Evolutionary conservation across 2,113 vertebrate genomes (phyloP).

Genomic region (Lamprotornis superbus): DNA sequence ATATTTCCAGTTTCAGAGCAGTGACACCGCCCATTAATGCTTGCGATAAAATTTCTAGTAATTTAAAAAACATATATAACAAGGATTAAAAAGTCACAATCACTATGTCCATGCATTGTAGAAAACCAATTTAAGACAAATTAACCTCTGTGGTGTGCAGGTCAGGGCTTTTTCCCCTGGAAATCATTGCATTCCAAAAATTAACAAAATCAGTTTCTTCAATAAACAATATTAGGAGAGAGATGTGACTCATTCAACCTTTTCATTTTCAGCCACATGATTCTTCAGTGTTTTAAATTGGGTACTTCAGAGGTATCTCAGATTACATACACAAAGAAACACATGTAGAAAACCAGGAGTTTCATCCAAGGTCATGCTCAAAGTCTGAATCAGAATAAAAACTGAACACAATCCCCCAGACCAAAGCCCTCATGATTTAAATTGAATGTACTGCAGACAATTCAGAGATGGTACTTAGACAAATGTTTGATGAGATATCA

Average conservation of each 20-base stretch:
- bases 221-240: background rate
- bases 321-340: background rate
- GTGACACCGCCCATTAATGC: background rate
- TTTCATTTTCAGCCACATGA: background rate
- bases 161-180: background rate
- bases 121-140: background rate
- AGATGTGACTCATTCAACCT: background rate
- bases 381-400: background rate
- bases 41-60: background rate
- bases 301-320: background rate
- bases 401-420: background rate
- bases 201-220: background rate
- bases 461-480: background rate
- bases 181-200: background rate
- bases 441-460: background rate
- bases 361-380: background rate
- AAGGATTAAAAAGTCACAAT: background rate
- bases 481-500: background rate
- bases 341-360: background rate
- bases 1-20: background rate
- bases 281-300: background rate
- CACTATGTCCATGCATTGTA: background rate
- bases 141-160: background rate
- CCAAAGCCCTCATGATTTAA: background rate
- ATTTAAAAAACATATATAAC: background rate